A percentile compares a stretch with the other conserved stretches of the same genome.
Conservation (phyloP, 2,797 vertebrate genomes). For the Danio tinwini region DNA sequence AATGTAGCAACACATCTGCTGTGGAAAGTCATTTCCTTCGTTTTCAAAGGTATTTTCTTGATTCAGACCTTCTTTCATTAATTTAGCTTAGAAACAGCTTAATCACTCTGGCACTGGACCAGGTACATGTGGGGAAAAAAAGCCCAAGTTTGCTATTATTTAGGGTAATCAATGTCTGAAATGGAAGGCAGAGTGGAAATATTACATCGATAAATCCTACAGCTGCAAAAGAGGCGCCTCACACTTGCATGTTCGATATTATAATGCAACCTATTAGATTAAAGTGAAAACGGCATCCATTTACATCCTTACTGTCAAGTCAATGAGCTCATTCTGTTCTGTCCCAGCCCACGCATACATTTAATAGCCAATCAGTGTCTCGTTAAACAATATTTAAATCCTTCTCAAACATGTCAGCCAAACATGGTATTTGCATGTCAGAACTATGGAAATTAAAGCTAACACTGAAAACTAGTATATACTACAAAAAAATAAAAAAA, state of each 20-base stretch:
- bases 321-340: conserved; percentile 41
- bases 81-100: conserved; percentile 67
- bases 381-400: conserved; percentile 77
- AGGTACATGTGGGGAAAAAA: conserved; percentile 38
- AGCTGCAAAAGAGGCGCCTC: conserved; percentile 11
- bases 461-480: background rate
- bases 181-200: conserved; percentile 17
- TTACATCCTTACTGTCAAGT: conserved; percentile 24
- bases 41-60: conserved; percentile 75
- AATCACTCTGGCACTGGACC: conserved; percentile 62
- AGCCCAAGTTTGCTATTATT: conserved; percentile 32
- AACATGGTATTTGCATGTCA: background rate
- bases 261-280: conserved; percentile 11
- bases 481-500: no score
- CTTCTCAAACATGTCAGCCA: background rate
- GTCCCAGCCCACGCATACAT: background rate
- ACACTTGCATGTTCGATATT: conserved; percentile 26
- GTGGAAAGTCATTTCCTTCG: conserved; percentile 78
- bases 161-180: conserved; percentile 39
- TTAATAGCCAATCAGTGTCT: conserved; percentile 74
- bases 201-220: conserved; percentile 42
- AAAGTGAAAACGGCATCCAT: conserved; percentile 24
- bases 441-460: background rate
- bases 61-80: conserved; percentile 75
- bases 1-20: conserved; percentile 84